These are phyloP conservation scores for Chaetodon trifasciatus DNA, from an alignment of 2,797 vertebrate species.

Conservation along the genomic window DNA sequence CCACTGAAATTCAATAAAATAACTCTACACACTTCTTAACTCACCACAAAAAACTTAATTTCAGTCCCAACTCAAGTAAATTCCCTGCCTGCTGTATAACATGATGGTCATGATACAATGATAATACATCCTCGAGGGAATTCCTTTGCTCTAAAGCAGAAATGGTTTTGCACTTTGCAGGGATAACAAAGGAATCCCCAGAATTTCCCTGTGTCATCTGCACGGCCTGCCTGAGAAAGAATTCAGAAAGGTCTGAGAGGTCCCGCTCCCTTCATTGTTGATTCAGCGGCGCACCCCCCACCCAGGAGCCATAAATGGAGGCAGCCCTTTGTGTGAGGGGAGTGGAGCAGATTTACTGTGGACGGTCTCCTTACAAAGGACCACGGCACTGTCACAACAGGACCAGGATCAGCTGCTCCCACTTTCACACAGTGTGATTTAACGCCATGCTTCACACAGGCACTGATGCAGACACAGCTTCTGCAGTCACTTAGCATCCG, in stretches of 20 bases:
- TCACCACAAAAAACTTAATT: neutral
- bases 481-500: slow-evolving; percentile 38
- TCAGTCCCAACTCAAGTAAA: neutral
- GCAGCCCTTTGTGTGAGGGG: slow-evolving; percentile 77
- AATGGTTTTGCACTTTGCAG: slow-evolving; percentile 55
- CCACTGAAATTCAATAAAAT: neutral
- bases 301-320: slow-evolving; percentile 78
- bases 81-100: neutral
- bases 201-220: slow-evolving; percentile 72
- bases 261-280: slow-evolving; percentile 82
- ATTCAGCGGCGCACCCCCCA: slow-evolving; percentile 68
- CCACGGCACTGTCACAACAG: slow-evolving; percentile 81
- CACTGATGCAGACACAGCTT: slow-evolving; percentile 70
- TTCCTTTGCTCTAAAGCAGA: slow-evolving; percentile 29
- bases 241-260: slow-evolving; percentile 76
- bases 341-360: slow-evolving; percentile 84
- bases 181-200: slow-evolving; percentile 75
- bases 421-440: slow-evolving; percentile 72
- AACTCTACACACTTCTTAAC: neutral
- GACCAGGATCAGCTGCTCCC: slow-evolving; percentile 76
- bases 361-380: slow-evolving; percentile 79
- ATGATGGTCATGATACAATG: slow-evolving; percentile 21
- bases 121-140: slow-evolving; percentile 33
- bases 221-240: slow-evolving; percentile 76
- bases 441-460: slow-evolving; percentile 66